These are phyloP conservation scores for Corapipo altera DNA, from an alignment of 2,113 vertebrate species.

Conservation along the genomic window DNA sequence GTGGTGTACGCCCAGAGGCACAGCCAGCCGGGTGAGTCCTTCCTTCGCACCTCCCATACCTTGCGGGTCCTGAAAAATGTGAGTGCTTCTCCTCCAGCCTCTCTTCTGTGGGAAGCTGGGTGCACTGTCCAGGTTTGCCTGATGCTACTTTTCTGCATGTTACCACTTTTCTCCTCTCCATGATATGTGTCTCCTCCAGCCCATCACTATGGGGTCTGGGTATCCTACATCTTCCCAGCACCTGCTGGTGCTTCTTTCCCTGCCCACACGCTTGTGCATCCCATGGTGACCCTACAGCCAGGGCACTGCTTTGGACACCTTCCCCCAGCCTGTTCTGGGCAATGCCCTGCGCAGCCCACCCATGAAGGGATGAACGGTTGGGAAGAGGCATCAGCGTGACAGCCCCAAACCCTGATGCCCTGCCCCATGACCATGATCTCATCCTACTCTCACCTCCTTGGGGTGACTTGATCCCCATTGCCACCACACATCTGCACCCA, in stretches of 20 bases:
- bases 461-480: background rate
- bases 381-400: background rate
- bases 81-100: background rate
- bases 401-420: rapidly evolving
- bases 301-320: background rate
- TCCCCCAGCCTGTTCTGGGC: rapidly evolving
- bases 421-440: background rate
- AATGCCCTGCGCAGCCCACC: background rate
- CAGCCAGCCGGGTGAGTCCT: slow-evolving; percentile 88
- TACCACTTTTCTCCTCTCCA: background rate
- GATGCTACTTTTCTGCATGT: background rate
- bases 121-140: background rate
- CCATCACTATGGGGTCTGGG: background rate
- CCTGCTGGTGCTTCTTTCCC: rapidly evolving
- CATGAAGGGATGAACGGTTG: background rate
- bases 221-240: background rate
- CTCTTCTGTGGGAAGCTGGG: background rate
- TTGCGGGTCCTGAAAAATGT: background rate
- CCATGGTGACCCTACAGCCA: background rate
- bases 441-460: background rate
- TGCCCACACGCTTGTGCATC: background rate
- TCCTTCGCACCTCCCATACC: background rate
- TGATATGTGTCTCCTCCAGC: background rate
- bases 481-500: background rate
- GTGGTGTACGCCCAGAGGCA: slow-evolving; percentile 91